Conservation (phyloP, 2,888 invertebrate species). For the Drosophila fungiperda region DNA sequence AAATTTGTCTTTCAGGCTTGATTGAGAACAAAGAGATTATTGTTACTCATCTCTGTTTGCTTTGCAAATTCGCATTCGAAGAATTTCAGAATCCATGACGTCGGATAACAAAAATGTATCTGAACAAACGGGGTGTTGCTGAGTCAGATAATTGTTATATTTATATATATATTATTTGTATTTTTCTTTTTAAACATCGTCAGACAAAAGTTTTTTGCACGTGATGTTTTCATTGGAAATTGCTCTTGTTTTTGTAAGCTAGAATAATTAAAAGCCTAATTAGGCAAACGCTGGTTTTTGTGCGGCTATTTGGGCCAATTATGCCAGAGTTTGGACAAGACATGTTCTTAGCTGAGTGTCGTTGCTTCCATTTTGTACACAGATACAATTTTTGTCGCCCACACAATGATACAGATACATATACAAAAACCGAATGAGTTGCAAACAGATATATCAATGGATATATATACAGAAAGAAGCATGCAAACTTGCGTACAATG, state of each 20-base stretch:
- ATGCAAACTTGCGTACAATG: slow-evolving; percentile 45
- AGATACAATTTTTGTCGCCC: slow-evolving; percentile 26
- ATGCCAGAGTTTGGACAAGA: slow-evolving; percentile 27
- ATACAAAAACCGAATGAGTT: background rate
- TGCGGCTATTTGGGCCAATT: slow-evolving; percentile 51
- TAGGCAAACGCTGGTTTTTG: slow-evolving; percentile 13
- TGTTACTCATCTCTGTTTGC: background rate
- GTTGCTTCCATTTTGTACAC: slow-evolving; percentile 24
- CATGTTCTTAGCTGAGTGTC: slow-evolving; percentile 23
- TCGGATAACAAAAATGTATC: slow-evolving; percentile 2
- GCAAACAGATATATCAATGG: background rate
- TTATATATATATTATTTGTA: background rate
- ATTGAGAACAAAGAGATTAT: background rate
- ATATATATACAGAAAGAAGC: slow-evolving; percentile 2
- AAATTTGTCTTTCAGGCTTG: background rate
- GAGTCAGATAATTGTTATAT: background rate
- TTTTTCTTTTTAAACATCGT: background rate
- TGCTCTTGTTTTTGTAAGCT: slow-evolving; percentile 40
- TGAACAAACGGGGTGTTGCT: slow-evolving; percentile 6
- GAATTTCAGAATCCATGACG: slow-evolving; percentile 20
- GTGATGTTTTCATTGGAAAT: slow-evolving; percentile 32
- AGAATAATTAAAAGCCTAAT: slow-evolving; percentile 20
- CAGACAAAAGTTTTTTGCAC: slow-evolving; percentile 13
- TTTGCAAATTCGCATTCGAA: slow-evolving; percentile 10
- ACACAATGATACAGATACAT: slow-evolving; percentile 18